These are phyloP conservation scores for Platichthys flesus DNA, from an alignment of 2,113 vertebrate genomes.

Conservation along the genomic window DNA sequence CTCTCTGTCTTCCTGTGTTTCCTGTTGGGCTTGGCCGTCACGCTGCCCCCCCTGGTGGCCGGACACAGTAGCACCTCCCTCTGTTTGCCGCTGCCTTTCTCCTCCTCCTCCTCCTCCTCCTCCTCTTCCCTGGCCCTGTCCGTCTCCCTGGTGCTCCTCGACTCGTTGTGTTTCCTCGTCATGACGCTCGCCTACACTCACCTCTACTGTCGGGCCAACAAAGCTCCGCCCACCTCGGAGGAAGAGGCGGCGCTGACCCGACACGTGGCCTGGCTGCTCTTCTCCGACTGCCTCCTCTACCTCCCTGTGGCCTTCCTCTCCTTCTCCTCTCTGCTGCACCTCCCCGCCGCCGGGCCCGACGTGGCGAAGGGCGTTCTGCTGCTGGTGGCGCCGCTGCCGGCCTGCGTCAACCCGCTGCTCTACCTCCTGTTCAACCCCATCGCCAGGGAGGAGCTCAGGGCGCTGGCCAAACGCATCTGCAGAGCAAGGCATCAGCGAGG, in stretches of 20 bases:
- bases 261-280: constrained; percentile 92
- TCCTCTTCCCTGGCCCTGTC: constrained; percentile 84
- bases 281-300: constrained; percentile 93
- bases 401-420: constrained; percentile 94
- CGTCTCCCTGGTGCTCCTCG: constrained; percentile 90
- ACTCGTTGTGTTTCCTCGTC: constrained; percentile 89
- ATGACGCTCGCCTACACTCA: constrained; percentile 91
- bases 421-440: constrained; percentile 94
- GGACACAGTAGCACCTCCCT: constrained; percentile 86
- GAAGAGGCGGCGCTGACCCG: constrained; percentile 89
- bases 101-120: constrained; percentile 53
- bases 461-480: constrained; percentile 80
- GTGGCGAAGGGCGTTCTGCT: constrained; percentile 89
- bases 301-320: constrained; percentile 92
- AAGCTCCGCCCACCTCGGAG: constrained; percentile 62
- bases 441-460: constrained; percentile 89
- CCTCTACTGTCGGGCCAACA: constrained; percentile 85
- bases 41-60: constrained; percentile 85
- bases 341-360: constrained; percentile 87
- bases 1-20: constrained; percentile 57
- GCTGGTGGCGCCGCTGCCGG: constrained; percentile 89
- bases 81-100: constrained; percentile 87
- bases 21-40: constrained; percentile 82
- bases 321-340: constrained; percentile 90
- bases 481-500: constrained; percentile 69